Base-by-base conservation (phyloP, 2,888 invertebrate species). In the Amphipyra tragopoginis region DNA sequence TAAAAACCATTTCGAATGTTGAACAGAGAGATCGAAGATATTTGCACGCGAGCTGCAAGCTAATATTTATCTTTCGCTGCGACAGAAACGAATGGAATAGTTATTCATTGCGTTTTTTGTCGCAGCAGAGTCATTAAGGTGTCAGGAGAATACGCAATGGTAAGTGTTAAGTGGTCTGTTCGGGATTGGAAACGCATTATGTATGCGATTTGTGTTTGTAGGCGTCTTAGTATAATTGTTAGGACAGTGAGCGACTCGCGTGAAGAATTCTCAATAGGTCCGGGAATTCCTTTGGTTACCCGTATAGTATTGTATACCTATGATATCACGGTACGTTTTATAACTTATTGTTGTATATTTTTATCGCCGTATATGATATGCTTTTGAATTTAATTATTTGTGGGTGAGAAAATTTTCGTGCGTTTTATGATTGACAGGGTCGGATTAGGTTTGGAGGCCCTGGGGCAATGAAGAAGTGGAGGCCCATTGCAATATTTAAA, bases 21-120 rank as follows among this genome's bases (percentile, higher is more conserved):
- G 56, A 73, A 72, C 72, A 75, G 80, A 76, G 82, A 83, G 82
- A 86, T 86, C 79, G 80, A 79, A 86, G 80, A 88, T 86, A 85
- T 83, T 84, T 79, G 82, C 87, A 87, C 89, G 88, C 85, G 84
- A 82, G 65, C 65, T 72, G 87, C 83, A 87, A 76, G 71, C 56
- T 58, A 80, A 82, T 71, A 62, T 61, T 50, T 65, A 70, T 63
- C 59, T 64, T 59, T 47, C 36, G 38, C 58, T 26, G 45, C 64
- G 62, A 71, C 69, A 59, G 43, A 48, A 45, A 65, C 21, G 29
- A 44, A 73, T 65, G 33, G 11, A 0, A 15, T 48, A 54, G 43
- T 52, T 43, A 68, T 75, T 55, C 79, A 75, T 72, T 70, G 71
- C 77, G 47, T 58, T 68, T 75, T 73, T 68, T 72, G 64, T 63